Evolutionary conservation across 2,113 vertebrate species (phyloP), one percentile per base, ranked within the genome.

Genomic region (Podarcis raffonei): DNA sequence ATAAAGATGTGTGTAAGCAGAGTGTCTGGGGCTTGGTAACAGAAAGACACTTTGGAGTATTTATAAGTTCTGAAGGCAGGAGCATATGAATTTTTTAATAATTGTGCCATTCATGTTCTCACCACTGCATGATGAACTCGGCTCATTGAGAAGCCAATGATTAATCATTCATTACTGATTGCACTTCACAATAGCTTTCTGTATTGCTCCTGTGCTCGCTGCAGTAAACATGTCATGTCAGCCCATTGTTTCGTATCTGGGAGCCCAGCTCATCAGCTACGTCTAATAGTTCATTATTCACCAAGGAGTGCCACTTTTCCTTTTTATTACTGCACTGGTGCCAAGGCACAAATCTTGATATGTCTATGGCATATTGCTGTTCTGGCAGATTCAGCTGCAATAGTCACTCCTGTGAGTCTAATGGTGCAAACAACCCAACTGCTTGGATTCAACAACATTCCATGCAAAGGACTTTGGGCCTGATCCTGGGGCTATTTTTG

Each of bases 101-200:
- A 94, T 89, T 89, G 71, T 62, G 85, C 82, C 69, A 81, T 90
- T 92, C 85, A 81, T 7, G 13, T 81, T 82, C 85, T 89, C 9
- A 2, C 32, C 66, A 86, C 8, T 0, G 0, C 22, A 6, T 77
- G 88, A 91, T 90, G 91, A 94, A 92, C 75, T 93, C 20, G 7
- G 42, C 22, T 25, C 15, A 68, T 89, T 94, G 92, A 91, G 89
- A 94, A 94, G 57, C 15, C 78, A 81, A 92, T 91, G 86, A 89
- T 95, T 94, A 94, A 95, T 93, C 85, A 93, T 95, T 95, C 90
- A 93, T 93, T 91, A 83, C 84, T 89, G 85, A 93, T 94, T 93
- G 84, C 66, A 83, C n/a, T 93, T 93, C 86, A 81, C 82, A 86
- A 42, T 62, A 59, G 82, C 84, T 90, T 66, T 77, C 74, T 74